Conservation (phyloP, 1,140 invertebrate species). For the Drosophila athabasca region DNA sequence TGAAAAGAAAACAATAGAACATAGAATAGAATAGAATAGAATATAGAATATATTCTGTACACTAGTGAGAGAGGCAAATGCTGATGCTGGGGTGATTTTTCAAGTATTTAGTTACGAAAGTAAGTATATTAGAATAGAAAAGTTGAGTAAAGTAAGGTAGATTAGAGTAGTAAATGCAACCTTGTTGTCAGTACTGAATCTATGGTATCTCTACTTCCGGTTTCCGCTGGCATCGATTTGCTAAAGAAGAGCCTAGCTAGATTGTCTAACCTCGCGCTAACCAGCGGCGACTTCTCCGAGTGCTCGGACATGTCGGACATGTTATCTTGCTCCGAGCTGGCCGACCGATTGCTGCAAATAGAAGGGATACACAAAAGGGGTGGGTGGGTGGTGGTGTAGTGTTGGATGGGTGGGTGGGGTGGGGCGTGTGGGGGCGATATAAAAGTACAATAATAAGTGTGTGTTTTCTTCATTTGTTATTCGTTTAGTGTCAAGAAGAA, state of each 20-base stretch:
- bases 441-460: constrained; percentile 40
- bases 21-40: too few species aligned
- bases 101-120: constrained; percentile 42
- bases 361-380: constrained; percentile 55
- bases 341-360: constrained; percentile 85
- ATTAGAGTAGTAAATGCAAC: constrained; percentile 74
- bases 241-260: constrained; percentile 87
- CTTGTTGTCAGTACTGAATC: constrained; percentile 84
- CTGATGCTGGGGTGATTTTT: not conserved
- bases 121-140: constrained; percentile 19
- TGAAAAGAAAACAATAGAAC: too few species aligned
- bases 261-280: constrained; percentile 86
- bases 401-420: constrained; percentile 5
- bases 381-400: constrained; percentile 47
- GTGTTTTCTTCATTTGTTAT: constrained; percentile 24
- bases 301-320: constrained; percentile 83
- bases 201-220: constrained; percentile 84
- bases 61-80: too few species aligned
- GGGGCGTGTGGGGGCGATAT: not conserved
- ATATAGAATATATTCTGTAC: too few species aligned
- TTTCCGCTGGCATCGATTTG: constrained; percentile 85
- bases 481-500: constrained; percentile 7
- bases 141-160: constrained; percentile 14
- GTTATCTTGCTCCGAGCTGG: constrained; percentile 85
- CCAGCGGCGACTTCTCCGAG: constrained; percentile 85